These are phyloP conservation scores for Acrocephalus scirpaceus DNA, from an alignment of 2,797 vertebrate genomes.

Conservation along the genomic window DNA sequence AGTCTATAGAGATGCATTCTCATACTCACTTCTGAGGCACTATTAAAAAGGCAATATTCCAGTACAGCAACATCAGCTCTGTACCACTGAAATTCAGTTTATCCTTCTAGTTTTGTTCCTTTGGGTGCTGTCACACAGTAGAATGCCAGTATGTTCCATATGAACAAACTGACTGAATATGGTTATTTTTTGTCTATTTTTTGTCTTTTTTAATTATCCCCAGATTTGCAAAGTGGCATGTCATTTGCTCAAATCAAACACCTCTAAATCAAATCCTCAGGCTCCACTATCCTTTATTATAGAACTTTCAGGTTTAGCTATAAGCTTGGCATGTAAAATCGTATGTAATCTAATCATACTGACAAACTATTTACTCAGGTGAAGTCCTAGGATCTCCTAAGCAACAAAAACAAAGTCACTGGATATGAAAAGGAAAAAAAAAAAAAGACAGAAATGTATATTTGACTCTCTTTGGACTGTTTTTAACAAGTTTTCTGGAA, in stretches of 20 bases:
- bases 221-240: not conserved
- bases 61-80: not conserved
- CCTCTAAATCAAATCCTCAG: not conserved
- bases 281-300: not conserved
- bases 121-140: not conserved
- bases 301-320: not conserved
- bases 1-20: not conserved
- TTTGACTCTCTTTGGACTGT: not conserved
- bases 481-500: not conserved
- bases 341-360: not conserved
- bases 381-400: not conserved
- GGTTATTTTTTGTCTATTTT: not conserved
- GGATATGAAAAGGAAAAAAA: slow-evolving; percentile 8
- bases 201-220: not conserved
- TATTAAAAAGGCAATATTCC: not conserved
- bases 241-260: not conserved
- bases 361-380: not conserved
- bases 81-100: not conserved
- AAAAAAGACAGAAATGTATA: not conserved
- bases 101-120: not conserved
- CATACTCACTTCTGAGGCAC: not conserved
- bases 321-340: not conserved
- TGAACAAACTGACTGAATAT: not conserved
- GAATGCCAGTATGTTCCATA: not conserved
- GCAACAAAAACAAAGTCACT: not conserved